Conservation (phyloP, 2,113 vertebrate genomes). For the Spermophilus dauricus region DNA sequence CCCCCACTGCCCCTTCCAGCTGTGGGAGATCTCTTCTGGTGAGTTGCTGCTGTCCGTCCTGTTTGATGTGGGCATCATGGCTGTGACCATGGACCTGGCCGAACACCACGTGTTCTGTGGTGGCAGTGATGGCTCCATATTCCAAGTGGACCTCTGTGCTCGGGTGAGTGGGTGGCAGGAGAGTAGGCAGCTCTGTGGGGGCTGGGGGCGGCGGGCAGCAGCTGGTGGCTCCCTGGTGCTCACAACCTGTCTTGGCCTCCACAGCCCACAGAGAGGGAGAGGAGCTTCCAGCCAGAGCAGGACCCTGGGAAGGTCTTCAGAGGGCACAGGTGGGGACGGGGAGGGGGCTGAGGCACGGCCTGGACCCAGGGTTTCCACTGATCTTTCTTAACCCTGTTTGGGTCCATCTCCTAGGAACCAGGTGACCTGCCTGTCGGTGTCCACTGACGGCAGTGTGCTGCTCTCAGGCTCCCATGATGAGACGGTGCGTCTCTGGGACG, state of each 20-base stretch:
- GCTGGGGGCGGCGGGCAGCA: no score
- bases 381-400: no score
- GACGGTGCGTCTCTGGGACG: constrained; percentile 95
- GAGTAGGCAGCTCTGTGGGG: accelerated
- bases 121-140: constrained; percentile 95
- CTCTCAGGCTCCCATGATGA: constrained; percentile 97
- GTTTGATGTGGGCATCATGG: constrained; percentile 95
- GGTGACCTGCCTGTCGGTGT: constrained; percentile 96
- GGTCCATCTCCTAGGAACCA: constrained; percentile 90
- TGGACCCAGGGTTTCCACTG: accelerated
- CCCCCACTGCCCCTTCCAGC: constrained; percentile 79
- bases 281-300: constrained; percentile 93
- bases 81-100: constrained; percentile 95
- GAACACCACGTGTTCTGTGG: constrained; percentile 97
- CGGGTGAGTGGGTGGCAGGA: constrained; percentile 88
- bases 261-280: constrained; percentile 93
- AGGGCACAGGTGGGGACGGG: constrained; percentile 93
- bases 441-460: constrained; percentile 94
- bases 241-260: background rate
- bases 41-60: constrained; percentile 95
- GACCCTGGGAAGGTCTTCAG: constrained; percentile 94
- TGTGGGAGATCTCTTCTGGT: constrained; percentile 97
- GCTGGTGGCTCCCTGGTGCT: background rate
- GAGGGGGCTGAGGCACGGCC: no score
- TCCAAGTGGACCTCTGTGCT: constrained; percentile 95